Percentiles rank a stretch among this genome's conserved stretches.
Conservation (phyloP, 1,140 invertebrate species). For the Steinernema feltiae region DNA sequence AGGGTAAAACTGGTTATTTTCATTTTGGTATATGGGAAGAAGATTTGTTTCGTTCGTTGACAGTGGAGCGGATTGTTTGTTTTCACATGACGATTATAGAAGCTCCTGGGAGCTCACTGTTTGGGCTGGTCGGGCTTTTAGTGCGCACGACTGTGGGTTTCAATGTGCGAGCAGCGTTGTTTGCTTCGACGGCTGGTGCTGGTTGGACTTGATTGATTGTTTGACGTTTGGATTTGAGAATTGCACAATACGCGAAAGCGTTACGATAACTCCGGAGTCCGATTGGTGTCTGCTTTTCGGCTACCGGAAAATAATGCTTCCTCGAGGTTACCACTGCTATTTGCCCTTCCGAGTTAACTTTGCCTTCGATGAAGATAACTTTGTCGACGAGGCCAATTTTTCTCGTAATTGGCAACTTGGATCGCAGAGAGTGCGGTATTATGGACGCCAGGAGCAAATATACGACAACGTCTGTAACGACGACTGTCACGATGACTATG, state of each 20-base stretch:
- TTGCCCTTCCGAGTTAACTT: neutral
- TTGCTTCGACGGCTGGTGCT: neutral
- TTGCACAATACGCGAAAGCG: neutral
- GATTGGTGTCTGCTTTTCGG: neutral
- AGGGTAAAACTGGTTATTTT: too few species aligned
- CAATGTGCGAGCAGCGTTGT: neutral
- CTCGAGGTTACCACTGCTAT: neutral
- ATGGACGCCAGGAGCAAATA: neutral
- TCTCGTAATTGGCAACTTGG: neutral
- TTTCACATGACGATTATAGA: neutral
- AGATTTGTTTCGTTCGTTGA: neutral
- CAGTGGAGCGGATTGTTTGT: neutral
- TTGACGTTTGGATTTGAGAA: conserved; percentile 8
- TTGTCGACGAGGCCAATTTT: neutral
- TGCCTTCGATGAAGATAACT: neutral
- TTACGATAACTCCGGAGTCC: neutral
- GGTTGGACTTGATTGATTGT: neutral
- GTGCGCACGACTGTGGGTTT: neutral
- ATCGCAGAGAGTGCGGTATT: neutral
- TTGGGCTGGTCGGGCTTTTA: neutral
- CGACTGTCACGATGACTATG: neutral
- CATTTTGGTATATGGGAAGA: too few species aligned
- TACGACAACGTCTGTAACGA: neutral
- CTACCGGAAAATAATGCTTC: neutral
- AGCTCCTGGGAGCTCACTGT: neutral